phyloP scores from a whole-genome alignment of 2,113 vertebrate species.

The Eulemur rufifrons region DNA sequence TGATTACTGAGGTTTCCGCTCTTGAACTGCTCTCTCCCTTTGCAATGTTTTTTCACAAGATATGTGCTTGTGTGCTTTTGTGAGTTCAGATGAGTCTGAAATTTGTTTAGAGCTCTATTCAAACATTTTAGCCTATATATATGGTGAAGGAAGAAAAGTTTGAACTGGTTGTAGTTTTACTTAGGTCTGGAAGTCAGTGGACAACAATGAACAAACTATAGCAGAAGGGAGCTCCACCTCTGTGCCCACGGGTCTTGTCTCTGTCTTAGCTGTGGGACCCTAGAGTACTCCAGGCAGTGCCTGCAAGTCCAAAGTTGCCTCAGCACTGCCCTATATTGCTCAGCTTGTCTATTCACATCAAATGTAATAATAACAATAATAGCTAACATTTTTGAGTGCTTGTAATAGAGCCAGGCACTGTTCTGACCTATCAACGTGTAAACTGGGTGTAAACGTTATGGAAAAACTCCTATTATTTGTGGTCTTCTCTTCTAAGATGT shows the following conservation, averaged over 20 bases:
- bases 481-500: not conserved
- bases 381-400: not conserved
- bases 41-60: not conserved
- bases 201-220: not conserved
- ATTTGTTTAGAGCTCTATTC: not conserved
- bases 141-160: not conserved
- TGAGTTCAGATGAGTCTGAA: not conserved
- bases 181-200: not conserved
- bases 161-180: not conserved
- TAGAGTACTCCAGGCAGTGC: not conserved
- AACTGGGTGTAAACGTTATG: not conserved
- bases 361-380: not conserved
- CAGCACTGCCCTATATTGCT: not conserved
- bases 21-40: not conserved
- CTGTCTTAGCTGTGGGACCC: not conserved
- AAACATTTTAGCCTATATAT: not conserved
- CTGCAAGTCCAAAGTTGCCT: not conserved
- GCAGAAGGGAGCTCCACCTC: not conserved
- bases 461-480: not conserved
- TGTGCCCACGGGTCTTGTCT: not conserved
- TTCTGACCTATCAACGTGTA: not conserved
- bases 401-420: not conserved
- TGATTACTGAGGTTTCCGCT: not conserved
- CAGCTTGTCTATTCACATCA: not conserved
- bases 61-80: not conserved